Base-by-base conservation (phyloP, 2,888 invertebrate species). In the Euzetes globulus region DNA sequence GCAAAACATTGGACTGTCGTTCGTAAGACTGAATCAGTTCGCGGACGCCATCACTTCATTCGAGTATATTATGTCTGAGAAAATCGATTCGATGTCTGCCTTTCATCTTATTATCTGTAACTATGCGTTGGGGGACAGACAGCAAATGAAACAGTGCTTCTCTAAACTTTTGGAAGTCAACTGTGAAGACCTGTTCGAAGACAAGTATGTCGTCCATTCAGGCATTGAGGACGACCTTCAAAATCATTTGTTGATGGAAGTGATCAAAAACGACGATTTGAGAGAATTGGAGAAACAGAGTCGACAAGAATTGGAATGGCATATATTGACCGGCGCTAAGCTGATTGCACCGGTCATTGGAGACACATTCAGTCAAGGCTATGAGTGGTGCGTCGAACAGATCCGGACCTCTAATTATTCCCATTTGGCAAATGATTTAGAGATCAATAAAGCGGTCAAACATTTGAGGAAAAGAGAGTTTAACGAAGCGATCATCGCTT, bases 11-110 rank as follows among this genome's bases (percentile, higher is more conserved):
- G 94, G 93, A 0, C 88, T 96, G 77, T 87, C 96, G 29, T 91
- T 98, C 81, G 92, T 98, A 29, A 91, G 92, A 81, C 92, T 97
- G 91, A 94, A 94, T 37, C 94, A 96, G 82, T 94, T 94, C 83
- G 91, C 91, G 72, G 98, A 99, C 82, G 98, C 99, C 0, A 91
- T 95, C 65, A 91, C 92, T 4, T 94, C 94, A 80, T 94, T 99
- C 83, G 98, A 99, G 82, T 96, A 94, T 83, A 96, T 98, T 76
- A 95, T 99, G 93, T 91, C 92, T 73, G 97, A 98, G 83, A 90
- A 91, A 79, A 41, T 63, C 7, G 90, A 89, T 80, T 90, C 90
- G 78, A 90, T 85, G 78, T 80, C 86, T 81, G 94, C 95, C 60
- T 86, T 99, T 78, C 95, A 98, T 83, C 86, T 96, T 74, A 89